A percentile compares a stretch with the other conserved stretches of the same genome.
phyloP scores from a whole-genome alignment of 2,797 vertebrate genomes.

The Rhinophrynus dorsalis region DNA sequence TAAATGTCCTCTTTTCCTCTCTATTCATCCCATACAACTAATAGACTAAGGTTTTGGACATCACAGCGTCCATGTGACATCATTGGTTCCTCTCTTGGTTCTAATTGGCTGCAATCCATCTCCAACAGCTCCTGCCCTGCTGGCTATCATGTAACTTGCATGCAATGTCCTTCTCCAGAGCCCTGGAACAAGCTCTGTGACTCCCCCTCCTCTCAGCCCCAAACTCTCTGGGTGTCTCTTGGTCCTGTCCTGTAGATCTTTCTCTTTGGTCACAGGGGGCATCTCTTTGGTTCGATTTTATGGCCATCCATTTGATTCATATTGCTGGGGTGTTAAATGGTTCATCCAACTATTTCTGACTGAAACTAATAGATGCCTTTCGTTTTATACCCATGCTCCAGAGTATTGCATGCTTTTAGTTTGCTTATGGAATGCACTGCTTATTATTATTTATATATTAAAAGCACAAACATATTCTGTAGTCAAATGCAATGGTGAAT shows the following conservation, averaged over 20 bases:
- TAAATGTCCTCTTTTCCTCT: constrained; percentile 3
- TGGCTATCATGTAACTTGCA: constrained; percentile 60
- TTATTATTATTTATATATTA: too few species aligned
- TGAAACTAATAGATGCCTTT: neutral
- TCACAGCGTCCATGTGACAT: constrained; percentile 66
- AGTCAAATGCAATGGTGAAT: too few species aligned
- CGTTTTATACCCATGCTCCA: constrained; percentile 6
- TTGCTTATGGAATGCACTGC: too few species aligned
- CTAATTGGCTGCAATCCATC: constrained; percentile 57
- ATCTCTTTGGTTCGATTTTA: neutral
- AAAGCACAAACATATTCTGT: too few species aligned
- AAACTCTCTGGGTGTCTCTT: neutral
- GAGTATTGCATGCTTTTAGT: neutral
- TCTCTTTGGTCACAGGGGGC: neutral
- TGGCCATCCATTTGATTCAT: neutral
- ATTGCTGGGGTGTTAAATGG: neutral
- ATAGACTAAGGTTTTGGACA: constrained; percentile 61
- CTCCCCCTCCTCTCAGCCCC: neutral
- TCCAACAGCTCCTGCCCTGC: constrained; percentile 59
- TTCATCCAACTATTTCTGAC: neutral
- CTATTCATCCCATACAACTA: constrained; percentile 7
- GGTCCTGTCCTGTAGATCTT: neutral
- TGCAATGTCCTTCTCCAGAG: constrained; percentile 58
- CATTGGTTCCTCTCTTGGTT: constrained; percentile 67
- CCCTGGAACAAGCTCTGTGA: constrained; percentile 63